These are phyloP conservation scores for Cnemophilus loriae DNA, from an alignment of 2,113 vertebrate species.

Conservation along the genomic window DNA sequence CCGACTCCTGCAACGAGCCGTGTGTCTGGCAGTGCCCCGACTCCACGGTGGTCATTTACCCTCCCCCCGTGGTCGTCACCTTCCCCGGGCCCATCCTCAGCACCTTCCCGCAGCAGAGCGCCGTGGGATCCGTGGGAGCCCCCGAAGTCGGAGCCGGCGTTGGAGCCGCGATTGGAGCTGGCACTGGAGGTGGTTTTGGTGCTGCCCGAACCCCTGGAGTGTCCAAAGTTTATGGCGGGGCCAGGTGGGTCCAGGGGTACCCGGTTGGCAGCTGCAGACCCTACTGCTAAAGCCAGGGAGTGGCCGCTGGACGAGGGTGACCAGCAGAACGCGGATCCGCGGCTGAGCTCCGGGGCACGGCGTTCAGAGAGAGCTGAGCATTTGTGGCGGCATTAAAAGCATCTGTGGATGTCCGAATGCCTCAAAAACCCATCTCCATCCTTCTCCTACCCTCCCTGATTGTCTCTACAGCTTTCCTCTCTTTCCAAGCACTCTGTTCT, in stretches of 20 bases:
- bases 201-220: not conserved
- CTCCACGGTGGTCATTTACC: constrained; percentile 33
- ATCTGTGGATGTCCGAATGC: not conserved
- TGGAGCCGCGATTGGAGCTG: too few species aligned
- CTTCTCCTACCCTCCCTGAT: not conserved
- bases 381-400: not conserved
- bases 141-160: not conserved
- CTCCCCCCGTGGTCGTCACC: not conserved
- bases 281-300: not conserved
- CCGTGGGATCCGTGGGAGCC: not conserved
- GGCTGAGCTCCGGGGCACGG: not conserved
- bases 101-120: constrained; percentile 24
- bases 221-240: not conserved
- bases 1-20: constrained; percentile 17
- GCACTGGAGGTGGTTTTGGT: rapidly evolving
- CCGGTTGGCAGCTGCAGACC: not conserved
- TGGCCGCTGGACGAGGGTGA: not conserved
- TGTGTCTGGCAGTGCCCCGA: constrained; percentile 35
- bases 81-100: constrained; percentile 46
- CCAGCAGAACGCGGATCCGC: rapidly evolving
- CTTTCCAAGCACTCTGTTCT: not conserved
- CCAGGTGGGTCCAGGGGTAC: constrained; percentile 17
- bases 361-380: rapidly evolving
- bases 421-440: not conserved
- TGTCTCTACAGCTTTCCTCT: not conserved